Evolutionary conservation across 2,888 invertebrate genomes (phyloP).

Genomic region (Dasypogon diadema): DNA sequence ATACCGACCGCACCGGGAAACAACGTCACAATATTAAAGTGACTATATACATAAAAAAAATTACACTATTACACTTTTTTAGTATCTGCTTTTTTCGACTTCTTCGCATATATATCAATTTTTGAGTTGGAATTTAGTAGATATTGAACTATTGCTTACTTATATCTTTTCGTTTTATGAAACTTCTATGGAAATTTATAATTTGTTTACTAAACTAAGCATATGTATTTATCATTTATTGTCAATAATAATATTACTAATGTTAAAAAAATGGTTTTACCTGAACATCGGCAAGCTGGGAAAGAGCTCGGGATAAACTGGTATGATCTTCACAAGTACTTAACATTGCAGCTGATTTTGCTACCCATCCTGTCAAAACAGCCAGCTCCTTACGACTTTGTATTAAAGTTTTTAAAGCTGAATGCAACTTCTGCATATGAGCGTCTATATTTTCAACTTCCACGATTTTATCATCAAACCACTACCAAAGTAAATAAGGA

Average conservation of each 20-base stretch:
- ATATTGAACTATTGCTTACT: too few relatives aligned
- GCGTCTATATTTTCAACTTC: conserved; percentile 92
- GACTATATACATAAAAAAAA: too few relatives aligned
- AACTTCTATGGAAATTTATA: too few relatives aligned
- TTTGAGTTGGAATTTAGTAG: too few relatives aligned
- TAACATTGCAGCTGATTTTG: conserved; percentile 89
- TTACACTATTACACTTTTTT: too few relatives aligned
- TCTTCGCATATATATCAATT: too few relatives aligned
- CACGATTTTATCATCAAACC: conserved; percentile 97
- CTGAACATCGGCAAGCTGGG: conserved; percentile 89
- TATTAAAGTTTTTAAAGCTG: conserved; percentile 89
- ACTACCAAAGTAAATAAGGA: conserved; percentile 72
- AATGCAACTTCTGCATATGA: conserved; percentile 87
- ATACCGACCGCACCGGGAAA: too few relatives aligned
- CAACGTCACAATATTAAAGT: too few relatives aligned
- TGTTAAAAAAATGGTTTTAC: conserved; percentile 71
- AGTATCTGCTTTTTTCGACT: too few relatives aligned
- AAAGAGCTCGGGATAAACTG: conserved; percentile 88
- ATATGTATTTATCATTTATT: too few relatives aligned
- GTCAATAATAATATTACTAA: background rate
- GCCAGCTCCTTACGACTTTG: conserved; percentile 87
- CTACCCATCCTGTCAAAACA: conserved; percentile 82
- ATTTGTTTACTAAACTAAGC: too few relatives aligned
- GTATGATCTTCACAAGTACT: conserved; percentile 95
- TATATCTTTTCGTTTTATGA: too few relatives aligned